Evolutionary conservation across 2,797 vertebrate species (phyloP), one percentile per base, ranked within the genome.

Genomic region (Varecia variegata): DNA sequence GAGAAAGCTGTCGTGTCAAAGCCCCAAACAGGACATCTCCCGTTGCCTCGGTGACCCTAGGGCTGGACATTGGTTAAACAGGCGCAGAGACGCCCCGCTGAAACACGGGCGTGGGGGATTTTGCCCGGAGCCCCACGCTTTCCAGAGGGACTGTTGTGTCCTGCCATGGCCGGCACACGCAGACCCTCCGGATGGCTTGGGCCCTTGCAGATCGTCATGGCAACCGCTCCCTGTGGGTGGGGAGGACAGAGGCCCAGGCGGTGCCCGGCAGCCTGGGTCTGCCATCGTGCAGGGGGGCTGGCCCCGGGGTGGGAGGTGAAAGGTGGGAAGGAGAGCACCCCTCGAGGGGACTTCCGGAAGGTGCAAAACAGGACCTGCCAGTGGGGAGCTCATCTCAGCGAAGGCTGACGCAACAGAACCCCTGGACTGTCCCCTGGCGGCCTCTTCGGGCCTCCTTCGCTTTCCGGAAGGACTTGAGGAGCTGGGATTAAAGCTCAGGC

Each of bases 21-120:
- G 11, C 60, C 43, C 74, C 1, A 0, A 10, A 47, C 1, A 14
- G 58, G 73, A 32, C 0, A 13, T 45, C 18, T n/a, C 3, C 9
- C 1, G 20, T 18, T 32, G 47, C 52, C 21, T 30, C 5, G 1
- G 20, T 9, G 60, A 40, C 20, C 14, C 9, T 0, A 5, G n/a
- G 27, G 38, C 15, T 15, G 45, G 35, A 20, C 9, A 9, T 17
- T 14, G 20, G 62, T 18, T 38, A 38, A 8, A 15, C 1, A 0
- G 58, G 60, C 71, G 23, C 43, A 38, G 54, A 40, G 32, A 3
- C 5, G 8, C 5, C 56, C 8, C 17, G 21, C 5, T 21, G 30
- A 30, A 43, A 60, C 0, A 0, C 0, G 25, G 18, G n/a, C 2
- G 0, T 43, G 43, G 40, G 35, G 0, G 3, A 14, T 52, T 25